These are phyloP conservation scores for Grapholita molesta DNA, from an alignment of 1,140 invertebrate genomes.

Conservation along the genomic window DNA sequence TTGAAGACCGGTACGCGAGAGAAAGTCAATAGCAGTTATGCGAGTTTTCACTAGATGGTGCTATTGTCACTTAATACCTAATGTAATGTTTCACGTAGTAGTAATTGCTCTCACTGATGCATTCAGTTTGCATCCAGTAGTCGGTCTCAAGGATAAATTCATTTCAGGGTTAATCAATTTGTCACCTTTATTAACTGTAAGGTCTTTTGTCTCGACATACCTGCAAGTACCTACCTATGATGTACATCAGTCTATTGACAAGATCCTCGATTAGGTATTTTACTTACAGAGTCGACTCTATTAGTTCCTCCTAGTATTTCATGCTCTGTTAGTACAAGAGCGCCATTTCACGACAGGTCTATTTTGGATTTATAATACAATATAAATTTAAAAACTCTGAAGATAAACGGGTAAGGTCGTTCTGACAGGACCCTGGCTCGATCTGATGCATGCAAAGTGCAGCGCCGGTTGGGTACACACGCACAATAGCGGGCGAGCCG, in stretches of 20 bases:
- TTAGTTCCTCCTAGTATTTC: not conserved
- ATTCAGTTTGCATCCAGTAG: not conserved
- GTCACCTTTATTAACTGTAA: conserved; percentile 9
- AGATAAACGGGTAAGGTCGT: not conserved
- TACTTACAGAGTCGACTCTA: not conserved
- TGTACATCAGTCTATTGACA: not conserved
- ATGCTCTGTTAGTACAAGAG: not conserved
- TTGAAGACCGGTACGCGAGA: not conserved
- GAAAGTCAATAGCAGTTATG: conserved; percentile 7
- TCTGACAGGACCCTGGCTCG: conserved; percentile 22
- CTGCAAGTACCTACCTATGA: not conserved
- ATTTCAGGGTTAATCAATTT: conserved; percentile 12
- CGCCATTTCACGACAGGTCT: too few relatives aligned
- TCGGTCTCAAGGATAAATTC: conserved; percentile 2
- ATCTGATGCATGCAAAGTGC: conserved; percentile 50
- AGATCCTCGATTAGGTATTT: not conserved
- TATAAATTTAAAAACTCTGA: not conserved
- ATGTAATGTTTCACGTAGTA: not conserved
- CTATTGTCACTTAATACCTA: not conserved
- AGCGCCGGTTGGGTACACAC: conserved; percentile 58
- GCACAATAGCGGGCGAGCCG: conserved; percentile 64
- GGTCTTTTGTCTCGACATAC: not conserved
- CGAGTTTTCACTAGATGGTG: conserved; percentile 3
- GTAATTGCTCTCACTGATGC: not conserved
- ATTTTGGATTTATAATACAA: too few relatives aligned